phyloP scores from a whole-genome alignment of 1,140 invertebrate species.

The Atta colombica region DNA sequence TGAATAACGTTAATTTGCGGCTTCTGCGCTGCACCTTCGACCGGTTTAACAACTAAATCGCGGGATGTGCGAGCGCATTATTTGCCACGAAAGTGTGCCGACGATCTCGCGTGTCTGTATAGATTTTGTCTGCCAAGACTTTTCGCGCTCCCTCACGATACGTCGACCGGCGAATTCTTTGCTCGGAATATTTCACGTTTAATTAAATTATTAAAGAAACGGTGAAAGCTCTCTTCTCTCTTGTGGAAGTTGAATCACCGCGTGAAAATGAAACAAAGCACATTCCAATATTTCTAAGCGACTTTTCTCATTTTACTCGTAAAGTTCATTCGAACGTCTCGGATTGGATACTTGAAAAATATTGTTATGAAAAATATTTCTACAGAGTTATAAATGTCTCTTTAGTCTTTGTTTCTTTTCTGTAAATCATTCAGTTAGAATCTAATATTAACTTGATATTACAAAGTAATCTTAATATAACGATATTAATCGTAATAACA shows the following conservation, averaged over 20 bases:
- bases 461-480: not conserved
- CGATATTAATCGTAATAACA: constrained; percentile 4
- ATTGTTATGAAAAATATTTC: not conserved
- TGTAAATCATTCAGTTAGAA: not conserved
- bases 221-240: too few relatives aligned
- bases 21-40: constrained; percentile 55
- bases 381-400: not conserved
- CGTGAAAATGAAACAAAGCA: not conserved
- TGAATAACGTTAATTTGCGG: constrained; percentile 61
- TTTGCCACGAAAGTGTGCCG: constrained; percentile 36
- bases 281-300: not conserved
- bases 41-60: constrained; percentile 58
- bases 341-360: not conserved
- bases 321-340: not conserved
- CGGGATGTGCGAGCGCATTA: constrained; percentile 35
- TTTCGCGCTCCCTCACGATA: not conserved
- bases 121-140: not conserved
- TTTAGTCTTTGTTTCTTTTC: not conserved
- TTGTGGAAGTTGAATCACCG: not conserved
- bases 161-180: not conserved
- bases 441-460: not conserved
- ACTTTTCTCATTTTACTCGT: not conserved
- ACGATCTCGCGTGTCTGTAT: constrained; percentile 3
- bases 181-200: not conserved
- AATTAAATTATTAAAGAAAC: constrained; percentile 24